Evolutionary conservation across 2,888 invertebrate genomes (phyloP), one percentile per base, ranked within the genome.

Genomic region (Phytoseiulus persimilis): DNA sequence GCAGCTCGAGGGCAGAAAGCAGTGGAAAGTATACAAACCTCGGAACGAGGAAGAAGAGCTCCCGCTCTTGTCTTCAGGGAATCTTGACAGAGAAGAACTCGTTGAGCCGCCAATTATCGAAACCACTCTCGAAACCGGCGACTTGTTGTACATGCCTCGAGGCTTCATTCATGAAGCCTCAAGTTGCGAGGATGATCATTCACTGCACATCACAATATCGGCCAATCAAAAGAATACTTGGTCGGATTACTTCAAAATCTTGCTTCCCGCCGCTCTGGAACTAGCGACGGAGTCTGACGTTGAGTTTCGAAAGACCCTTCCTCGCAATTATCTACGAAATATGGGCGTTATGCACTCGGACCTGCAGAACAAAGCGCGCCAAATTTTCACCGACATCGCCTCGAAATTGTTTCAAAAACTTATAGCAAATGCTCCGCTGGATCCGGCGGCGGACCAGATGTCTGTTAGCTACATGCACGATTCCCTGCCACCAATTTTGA

Each of bases 1-100:
- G 89, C 99, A 99, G 94, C 93, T 98, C 0, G 99, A 99, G 93
- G 99, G 99, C 0, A 95, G 95, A 91, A 99, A 99, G 93, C 95
- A 95, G 91, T 99, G 99, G 99, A 95, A 95, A 91, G 93, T 99
- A 23, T 99, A 98, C 92, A 95, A 95, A 91, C 97, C 98, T 28
- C 93, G 94, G 92, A 94, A 92, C 92, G 91, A 83, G 83, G 83
- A 89, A 28, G 94, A 94, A 83, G 96, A 96, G 92, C 93, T 99
- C 83, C 96, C 98, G 0, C 94, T 97, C 91, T 94, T 94, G 91
- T 98, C 98, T 0, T 98, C 98, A 65, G 94, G 94, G 91, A 94
- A 94, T 91, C 93, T 94, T 91, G 92, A 91, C 11, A 92, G 93
- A 31, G 93, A 94, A 14, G 96, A 97, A 91, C 91, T 93, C 33